Base-by-base conservation (phyloP, 2,888 invertebrate species). In the Ennomos fuscantarius region DNA sequence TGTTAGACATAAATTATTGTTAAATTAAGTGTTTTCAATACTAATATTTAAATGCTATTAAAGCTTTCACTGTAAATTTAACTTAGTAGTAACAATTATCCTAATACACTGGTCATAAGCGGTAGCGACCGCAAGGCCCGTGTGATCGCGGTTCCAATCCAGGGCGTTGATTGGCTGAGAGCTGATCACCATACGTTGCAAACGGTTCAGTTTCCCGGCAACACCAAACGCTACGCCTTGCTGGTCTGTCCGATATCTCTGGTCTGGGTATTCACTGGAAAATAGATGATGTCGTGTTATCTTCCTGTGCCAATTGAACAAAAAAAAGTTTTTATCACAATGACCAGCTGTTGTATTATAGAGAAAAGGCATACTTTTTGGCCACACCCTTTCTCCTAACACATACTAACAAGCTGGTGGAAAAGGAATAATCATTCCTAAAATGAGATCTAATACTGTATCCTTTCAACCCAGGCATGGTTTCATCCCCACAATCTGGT, bases 101-200 rank as follows among this genome's bases (percentile, higher is more conserved):
- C 99, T 93, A 6, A 99, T 87, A 55, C 95, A 95, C 86, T 99
- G 99, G 91, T 99, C 99, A 82, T 99, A 98, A 0, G 98, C 94
- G 1, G 97, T 96, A 76, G 97, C 97, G 1, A 98, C 95, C 8
- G 96, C 96, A 2, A 99, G 91, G 0, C 99, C 99, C 42, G 94
- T 87, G 80, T 98, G 98, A 80, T 99, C 98, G 0, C 95, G 94
- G 84, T 96, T 97, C 99, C 99, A 99, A 78, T 98, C 97, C 67
- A 97, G 95, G 9, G 96, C 94, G 76, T 96, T 96, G 63, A 99
- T 95, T 0, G 99, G 99, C 80, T 99, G 99, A 6, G 96, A 93
- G 12, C 98, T 96, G 51, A 99, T 74, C 0, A 95, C 95, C 71
- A 95, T 94, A 56, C 97, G 97, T 81, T 98, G 97, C 8, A 98